These are phyloP conservation scores for Helicoverpa assulta DNA, from an alignment of 2,888 invertebrate species.

Conservation along the genomic window DNA sequence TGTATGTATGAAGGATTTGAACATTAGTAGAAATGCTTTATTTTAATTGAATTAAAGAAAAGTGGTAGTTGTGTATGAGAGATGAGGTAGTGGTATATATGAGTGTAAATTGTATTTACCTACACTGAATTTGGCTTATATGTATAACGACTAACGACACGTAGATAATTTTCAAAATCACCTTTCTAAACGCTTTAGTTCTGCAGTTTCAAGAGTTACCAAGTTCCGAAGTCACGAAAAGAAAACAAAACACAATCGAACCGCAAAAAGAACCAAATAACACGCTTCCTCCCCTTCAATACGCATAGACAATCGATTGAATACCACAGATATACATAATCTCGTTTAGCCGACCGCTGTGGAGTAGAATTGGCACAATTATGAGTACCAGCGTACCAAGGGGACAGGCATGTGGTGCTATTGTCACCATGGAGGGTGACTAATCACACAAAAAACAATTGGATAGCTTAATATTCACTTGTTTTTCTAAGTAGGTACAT, in stretches of 20 bases:
- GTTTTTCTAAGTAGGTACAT: not conserved
- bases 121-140: too few relatives aligned
- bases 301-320: conserved; percentile 39
- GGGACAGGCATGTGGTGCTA: conserved; percentile 28
- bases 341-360: conserved; percentile 67
- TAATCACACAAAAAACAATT: conserved; percentile 10
- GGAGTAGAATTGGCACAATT: conserved; percentile 82
- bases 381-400: conserved; percentile 51
- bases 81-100: too few relatives aligned
- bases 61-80: too few relatives aligned
- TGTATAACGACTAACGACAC: too few relatives aligned
- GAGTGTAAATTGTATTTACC: too few relatives aligned
- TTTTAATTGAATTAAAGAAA: too few relatives aligned
- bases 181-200: too few relatives aligned
- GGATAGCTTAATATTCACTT: conserved; percentile 10
- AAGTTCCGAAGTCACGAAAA: too few relatives aligned
- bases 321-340: conserved; percentile 60
- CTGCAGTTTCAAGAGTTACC: too few relatives aligned
- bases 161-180: too few relatives aligned
- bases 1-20: not conserved
- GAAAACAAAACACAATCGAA: conserved; percentile 2
- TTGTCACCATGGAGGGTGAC: conserved; percentile 33
- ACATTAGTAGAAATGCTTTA: not conserved
- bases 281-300: conserved; percentile 31
- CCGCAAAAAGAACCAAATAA: conserved; percentile 17